These are phyloP conservation scores for Escarpia spicata DNA, from an alignment of 2,888 invertebrate genomes.

Conservation along the genomic window DNA sequence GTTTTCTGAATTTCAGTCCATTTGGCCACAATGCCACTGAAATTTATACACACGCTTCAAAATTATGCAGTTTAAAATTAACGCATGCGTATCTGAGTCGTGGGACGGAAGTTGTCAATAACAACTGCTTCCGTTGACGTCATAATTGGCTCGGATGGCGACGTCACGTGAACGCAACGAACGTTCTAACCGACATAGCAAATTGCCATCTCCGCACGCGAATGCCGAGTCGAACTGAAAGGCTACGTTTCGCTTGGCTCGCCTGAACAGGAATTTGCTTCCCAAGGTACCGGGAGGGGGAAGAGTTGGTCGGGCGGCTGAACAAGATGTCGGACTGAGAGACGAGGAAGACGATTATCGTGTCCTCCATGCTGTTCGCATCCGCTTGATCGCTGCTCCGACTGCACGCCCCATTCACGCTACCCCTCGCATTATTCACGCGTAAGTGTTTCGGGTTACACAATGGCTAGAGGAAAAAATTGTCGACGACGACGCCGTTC, in stretches of 20 bases:
- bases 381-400: background rate
- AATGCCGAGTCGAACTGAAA: background rate
- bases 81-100: background rate
- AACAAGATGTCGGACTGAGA: background rate
- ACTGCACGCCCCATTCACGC: background rate
- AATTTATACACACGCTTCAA: background rate
- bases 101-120: background rate
- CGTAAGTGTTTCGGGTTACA: background rate
- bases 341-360: conserved; percentile 6
- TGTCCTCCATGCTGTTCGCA: background rate
- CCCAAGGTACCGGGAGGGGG: background rate
- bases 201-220: too few relatives aligned
- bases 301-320: background rate
- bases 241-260: background rate
- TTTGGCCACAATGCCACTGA: background rate
- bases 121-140: background rate
- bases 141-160: background rate
- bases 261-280: background rate
- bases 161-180: conserved; percentile 9
- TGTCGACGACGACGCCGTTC: background rate
- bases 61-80: background rate
- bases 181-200: background rate
- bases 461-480: background rate
- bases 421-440: background rate
- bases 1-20: background rate